Evolutionary conservation across 1,140 invertebrate species (phyloP).

Genomic region (Oreohelix idahoensis): DNA sequence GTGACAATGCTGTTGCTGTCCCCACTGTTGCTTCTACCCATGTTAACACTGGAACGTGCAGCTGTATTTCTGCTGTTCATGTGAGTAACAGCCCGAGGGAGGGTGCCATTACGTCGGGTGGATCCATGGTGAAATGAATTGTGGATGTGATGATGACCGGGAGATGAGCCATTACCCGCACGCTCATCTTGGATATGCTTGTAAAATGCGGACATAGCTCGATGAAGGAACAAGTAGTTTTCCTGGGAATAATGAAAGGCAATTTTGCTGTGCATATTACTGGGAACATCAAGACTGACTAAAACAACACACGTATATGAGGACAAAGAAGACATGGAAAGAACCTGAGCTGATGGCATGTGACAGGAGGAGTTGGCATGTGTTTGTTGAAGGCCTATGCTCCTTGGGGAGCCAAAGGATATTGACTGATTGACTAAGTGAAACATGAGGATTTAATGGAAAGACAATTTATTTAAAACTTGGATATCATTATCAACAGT

Average conservation of each 20-base stretch:
- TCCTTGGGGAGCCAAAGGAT: too few relatives aligned
- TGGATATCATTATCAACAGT: too few relatives aligned
- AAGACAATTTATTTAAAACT: too few relatives aligned
- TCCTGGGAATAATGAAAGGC: conserved; percentile 11
- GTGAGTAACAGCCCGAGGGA: not conserved
- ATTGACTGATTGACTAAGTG: too few relatives aligned
- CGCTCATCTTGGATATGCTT: conserved; percentile 1
- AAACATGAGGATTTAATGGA: too few relatives aligned
- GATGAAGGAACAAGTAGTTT: conserved; percentile 30
- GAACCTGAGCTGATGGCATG: too few relatives aligned
- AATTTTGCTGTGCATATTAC: too few relatives aligned
- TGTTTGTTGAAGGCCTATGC: too few relatives aligned
- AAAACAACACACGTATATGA: too few relatives aligned
- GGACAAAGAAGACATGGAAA: too few relatives aligned
- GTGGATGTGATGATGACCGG: conserved; percentile 6
- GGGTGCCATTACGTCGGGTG: conserved; percentile 2
- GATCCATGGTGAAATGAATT: not conserved
- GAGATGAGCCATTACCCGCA: conserved; percentile 3
- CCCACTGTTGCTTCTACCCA: conserved; percentile 15
- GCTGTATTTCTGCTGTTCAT: not conserved
- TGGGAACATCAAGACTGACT: too few relatives aligned
- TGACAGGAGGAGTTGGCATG: too few relatives aligned
- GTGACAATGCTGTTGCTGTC: not conserved
- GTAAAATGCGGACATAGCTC: conserved; percentile 12
- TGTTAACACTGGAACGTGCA: conserved; percentile 8